Base-by-base conservation (phyloP, 1,140 invertebrate genomes). In the Phortica variegata region DNA sequence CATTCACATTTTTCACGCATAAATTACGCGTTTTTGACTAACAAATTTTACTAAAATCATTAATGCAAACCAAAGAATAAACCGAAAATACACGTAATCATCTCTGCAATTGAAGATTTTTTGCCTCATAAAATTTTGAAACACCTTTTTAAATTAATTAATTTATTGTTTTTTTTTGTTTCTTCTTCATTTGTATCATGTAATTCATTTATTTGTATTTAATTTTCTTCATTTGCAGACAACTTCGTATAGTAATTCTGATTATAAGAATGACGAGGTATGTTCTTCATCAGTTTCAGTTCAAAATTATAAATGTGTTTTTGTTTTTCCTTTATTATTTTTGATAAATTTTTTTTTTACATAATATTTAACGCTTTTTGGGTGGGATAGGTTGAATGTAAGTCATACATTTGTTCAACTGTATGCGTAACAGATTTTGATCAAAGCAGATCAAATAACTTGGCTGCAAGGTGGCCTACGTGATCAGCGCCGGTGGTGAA, bases 241-340 rank as follows among this genome's bases (percentile, higher is more conserved):
- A 60, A 52, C 60, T 56, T 68, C 63, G 65, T 68, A 68, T 69
- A 68, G 68, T 43, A 50, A 63, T 55, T 60, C 48, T 47, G 65
- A 68, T 53, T 68, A 69, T 63, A 37, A 48, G 48, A 68, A 68
- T 43, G 52, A 68, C 57, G 63, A 68, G 63, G 63, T 68, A 68
- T 40, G 63, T 44, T 32, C 17, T 19, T 38, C 16, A 38, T 38
- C 18, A 7, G n/a, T 29, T 34, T 5, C 33, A 34, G 33, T 38
- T 19, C 6, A 38, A 38, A 18, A 16, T 38, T 17, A 10, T 34
- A 7, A 34, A 7, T 18, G 13, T 37, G 44, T 18, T 34, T 21
- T 47, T 41, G 16, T 29, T 16, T 47, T 39, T 12, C 32, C 40
- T 53, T 16, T 12, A 33, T 10, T 47, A 8, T 21, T 36, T 31